Base-by-base conservation (phyloP, 2,113 vertebrate species). In the Leptosomus discolor region DNA sequence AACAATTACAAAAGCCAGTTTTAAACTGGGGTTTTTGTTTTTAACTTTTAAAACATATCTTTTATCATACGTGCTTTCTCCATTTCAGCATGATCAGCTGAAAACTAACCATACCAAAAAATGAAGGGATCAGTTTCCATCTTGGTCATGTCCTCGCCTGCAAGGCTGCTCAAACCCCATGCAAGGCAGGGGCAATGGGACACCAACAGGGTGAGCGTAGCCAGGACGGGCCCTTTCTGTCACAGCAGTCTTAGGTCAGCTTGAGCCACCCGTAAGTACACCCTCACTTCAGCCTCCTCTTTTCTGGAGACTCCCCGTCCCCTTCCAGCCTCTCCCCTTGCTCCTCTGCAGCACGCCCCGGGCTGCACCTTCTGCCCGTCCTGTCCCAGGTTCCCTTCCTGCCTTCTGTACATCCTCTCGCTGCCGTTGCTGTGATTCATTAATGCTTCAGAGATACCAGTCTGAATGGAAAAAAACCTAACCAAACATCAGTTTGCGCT, bases 381-480 rank as follows among this genome's bases (percentile, higher is more conserved):
- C 68, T 34, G 29, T 12, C 53, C n/a, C 78, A 19, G 34, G 17
- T 18, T 90, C 57, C 53, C 67, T 58, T 85, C 85, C 37, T 73
- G 50, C 65, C 54, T 73, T 23, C 69, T 23, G 17, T 11, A 9
- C 6, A 7, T 78, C 67, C 64, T 88, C 77, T 77, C 9, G 7
- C 70, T 6, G 11, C 75, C 7, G 11, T 23, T 53, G 45, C 89
- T 63, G 68, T 91, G 88, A 93, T 97, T 97, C 95, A 96, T 92
- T 90, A 67, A 88, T n/a, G 71, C 85, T 75, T 58, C 71, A 57
- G 46, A 89, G 85, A 88, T 58, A 96, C 36, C 88, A 88, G 68
- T 27, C 79, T 67, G 85, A 92, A 79, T 69, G 84, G 96, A 97
- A 96, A 97, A 95, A 94, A 94, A 85, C 64, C 97, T 81, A 90